Conservation (phyloP, 2,113 vertebrate genomes). For the Myotis davidii region DNA sequence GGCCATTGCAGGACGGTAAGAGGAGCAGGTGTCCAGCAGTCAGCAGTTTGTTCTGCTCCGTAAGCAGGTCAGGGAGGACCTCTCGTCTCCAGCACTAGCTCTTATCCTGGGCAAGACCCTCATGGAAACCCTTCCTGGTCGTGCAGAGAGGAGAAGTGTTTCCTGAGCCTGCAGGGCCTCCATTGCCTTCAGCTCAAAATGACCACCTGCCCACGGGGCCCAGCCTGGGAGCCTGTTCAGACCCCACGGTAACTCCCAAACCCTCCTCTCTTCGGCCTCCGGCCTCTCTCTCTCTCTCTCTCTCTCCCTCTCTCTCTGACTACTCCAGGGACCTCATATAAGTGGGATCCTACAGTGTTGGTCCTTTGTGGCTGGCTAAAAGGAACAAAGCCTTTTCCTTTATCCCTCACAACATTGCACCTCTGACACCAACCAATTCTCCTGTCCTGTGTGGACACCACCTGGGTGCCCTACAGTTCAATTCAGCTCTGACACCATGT, state of each 20-base stretch:
- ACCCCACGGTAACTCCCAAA: background rate
- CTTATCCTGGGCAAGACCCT: background rate
- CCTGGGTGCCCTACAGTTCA: background rate
- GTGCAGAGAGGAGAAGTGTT: background rate
- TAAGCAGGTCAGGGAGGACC: too few relatives aligned
- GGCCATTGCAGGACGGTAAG: background rate
- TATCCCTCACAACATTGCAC: background rate
- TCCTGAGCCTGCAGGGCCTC: background rate
- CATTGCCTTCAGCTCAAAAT: background rate
- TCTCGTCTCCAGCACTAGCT: background rate
- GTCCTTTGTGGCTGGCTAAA: background rate
- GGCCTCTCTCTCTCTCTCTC: background rate
- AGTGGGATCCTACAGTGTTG: background rate
- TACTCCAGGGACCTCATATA: background rate
- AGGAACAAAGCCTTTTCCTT: background rate
- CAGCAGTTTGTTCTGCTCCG: background rate
- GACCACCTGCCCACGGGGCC: background rate
- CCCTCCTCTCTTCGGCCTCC: accelerated
- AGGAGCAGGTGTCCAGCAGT: background rate
- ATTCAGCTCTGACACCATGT: accelerated
- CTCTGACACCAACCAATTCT: background rate
- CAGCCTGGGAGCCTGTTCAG: background rate
- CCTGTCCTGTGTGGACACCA: background rate
- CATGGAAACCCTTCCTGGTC: background rate
- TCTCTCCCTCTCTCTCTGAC: background rate